These are phyloP conservation scores for Eristalis tenax DNA, from an alignment of 2,888 invertebrate genomes.

Conservation along the genomic window DNA sequence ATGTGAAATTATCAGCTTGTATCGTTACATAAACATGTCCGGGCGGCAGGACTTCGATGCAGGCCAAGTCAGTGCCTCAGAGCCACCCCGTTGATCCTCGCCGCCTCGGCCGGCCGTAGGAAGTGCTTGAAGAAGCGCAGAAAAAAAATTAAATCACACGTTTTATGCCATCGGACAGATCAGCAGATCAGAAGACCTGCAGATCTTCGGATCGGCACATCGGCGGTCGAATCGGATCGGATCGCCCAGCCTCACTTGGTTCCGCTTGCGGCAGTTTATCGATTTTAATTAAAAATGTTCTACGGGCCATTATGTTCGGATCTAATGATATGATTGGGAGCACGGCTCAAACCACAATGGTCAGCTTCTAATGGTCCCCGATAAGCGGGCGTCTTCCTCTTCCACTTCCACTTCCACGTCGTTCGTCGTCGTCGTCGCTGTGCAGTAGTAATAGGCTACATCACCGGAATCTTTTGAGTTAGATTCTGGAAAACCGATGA, in stretches of 20 bases:
- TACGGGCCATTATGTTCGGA: constrained; percentile 66
- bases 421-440: neutral
- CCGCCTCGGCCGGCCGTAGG: neutral
- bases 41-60: constrained; percentile 20
- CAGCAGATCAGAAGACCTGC: neutral
- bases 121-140: constrained; percentile 10
- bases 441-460: neutral
- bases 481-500: constrained; percentile 45
- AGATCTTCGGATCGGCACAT: neutral
- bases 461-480: constrained; percentile 23
- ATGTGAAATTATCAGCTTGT: constrained; percentile 69
- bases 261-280: constrained; percentile 64
- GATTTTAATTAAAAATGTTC: constrained; percentile 70
- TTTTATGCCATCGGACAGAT: constrained; percentile 55
- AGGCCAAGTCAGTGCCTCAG: neutral
- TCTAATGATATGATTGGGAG: constrained; percentile 71
- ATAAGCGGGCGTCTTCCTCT: constrained; percentile 14
- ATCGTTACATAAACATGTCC: constrained; percentile 59
- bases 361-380: constrained; percentile 55
- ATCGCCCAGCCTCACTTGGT: neutral
- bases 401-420: constrained; percentile 25
- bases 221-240: constrained; percentile 7
- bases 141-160: constrained; percentile 60
- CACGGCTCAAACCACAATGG: constrained; percentile 61
- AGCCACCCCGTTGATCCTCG: constrained; percentile 55